Conservation (phyloP, 2,888 invertebrate species). For the Masnerella sp. region DNA sequence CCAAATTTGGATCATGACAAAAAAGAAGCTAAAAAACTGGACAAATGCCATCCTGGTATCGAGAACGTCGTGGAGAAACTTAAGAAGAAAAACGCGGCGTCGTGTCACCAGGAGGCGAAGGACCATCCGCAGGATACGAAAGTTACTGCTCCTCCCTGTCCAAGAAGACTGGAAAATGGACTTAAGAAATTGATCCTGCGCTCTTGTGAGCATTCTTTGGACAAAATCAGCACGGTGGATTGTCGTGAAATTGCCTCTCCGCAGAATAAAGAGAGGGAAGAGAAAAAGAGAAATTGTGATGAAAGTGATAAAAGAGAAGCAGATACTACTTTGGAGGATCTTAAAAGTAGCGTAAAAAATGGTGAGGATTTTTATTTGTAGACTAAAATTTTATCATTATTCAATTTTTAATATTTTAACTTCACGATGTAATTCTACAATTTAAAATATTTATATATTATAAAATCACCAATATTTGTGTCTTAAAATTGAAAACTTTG, state of each 20-base stretch:
- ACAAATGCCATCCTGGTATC: conserved; percentile 71
- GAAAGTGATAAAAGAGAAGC: conserved; percentile 11
- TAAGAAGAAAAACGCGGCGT: conserved; percentile 73
- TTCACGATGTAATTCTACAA: too few relatives aligned
- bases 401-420: too few relatives aligned
- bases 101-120: conserved; percentile 33
- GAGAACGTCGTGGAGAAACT: conserved; percentile 75
- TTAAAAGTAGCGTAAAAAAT: conserved; percentile 3
- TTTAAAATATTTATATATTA: too few relatives aligned
- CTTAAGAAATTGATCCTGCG: conserved; percentile 69
- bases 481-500: too few relatives aligned
- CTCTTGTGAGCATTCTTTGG: conserved; percentile 65
- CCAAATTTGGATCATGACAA: conserved; percentile 3
- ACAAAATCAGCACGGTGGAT: conserved; percentile 54
- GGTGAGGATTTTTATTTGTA: too few relatives aligned
- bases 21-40: conserved; percentile 55
- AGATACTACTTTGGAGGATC: conserved; percentile 17
- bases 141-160: conserved; percentile 19
- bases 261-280: conserved; percentile 3
- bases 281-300: not conserved
- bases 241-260: conserved; percentile 29
- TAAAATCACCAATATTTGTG: too few relatives aligned
- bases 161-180: conserved; percentile 66
- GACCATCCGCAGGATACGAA: conserved; percentile 65
- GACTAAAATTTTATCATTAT: too few relatives aligned